Percentiles rank a stretch among this genome's conserved stretches.
Evolutionary conservation across 2,113 vertebrate genomes (phyloP).

Genomic region (Panthera leo): DNA sequence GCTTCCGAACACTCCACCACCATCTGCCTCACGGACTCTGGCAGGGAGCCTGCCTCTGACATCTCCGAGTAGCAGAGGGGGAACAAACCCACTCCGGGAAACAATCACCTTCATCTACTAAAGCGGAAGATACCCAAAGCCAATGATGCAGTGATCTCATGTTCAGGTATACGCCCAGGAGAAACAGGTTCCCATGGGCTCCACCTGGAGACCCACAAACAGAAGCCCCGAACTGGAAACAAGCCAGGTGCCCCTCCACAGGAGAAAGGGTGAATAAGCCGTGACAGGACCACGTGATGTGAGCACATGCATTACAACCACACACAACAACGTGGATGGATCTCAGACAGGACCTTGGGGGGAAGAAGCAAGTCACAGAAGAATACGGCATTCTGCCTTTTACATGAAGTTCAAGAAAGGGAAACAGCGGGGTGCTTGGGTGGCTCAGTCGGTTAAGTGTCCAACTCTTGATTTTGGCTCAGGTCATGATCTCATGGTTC

Average conservation of each 20-base stretch:
- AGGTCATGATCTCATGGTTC: too few species aligned
- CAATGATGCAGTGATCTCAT: neutral
- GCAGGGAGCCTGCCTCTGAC: neutral
- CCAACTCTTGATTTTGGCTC: too few species aligned
- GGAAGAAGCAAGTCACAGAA: neutral
- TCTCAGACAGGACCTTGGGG: too few species aligned
- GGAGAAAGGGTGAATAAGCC: rapidly evolving
- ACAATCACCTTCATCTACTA: too few species aligned
- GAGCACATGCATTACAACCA: neutral
- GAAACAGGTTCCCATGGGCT: neutral
- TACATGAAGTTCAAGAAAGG: too few species aligned
- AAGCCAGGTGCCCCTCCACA: rapidly evolving
- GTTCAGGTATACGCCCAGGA: too few species aligned
- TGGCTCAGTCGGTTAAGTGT: rapidly evolving
- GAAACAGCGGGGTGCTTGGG: too few species aligned
- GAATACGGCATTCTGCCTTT: neutral
- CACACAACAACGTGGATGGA: rapidly evolving
- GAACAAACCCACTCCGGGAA: neutral
- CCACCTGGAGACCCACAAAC: neutral
- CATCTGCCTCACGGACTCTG: neutral
- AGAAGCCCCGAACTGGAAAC: neutral
- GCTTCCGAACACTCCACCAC: rapidly evolving
- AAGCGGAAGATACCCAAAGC: neutral
- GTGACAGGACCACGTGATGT: rapidly evolving
- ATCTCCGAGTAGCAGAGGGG: neutral